phyloP scores from a whole-genome alignment of 1,140 invertebrate genomes.

The Aradophagus sp. region DNA sequence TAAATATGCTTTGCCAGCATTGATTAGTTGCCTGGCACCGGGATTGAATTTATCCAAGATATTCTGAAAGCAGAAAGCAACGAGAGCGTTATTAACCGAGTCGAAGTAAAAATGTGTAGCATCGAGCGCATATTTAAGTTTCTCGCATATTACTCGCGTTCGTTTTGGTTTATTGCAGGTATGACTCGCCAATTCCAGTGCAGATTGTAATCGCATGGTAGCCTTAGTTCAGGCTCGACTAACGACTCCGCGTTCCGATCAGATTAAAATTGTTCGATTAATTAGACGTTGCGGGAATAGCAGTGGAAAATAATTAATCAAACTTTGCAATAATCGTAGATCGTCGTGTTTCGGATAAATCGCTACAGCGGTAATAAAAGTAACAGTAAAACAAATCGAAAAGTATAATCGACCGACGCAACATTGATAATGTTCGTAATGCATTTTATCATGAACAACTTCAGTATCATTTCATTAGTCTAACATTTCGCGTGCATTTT shows the following conservation, averaged over 20 bases:
- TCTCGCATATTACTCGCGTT: constrained; percentile 15
- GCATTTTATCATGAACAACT: no score
- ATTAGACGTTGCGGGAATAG: constrained; percentile 52
- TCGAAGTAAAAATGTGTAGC: constrained; percentile 13
- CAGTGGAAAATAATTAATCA: no score
- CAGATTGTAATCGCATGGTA: constrained; percentile 51
- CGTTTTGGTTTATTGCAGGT: constrained; percentile 43
- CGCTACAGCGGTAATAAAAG: no score
- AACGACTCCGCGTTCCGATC: constrained; percentile 53
- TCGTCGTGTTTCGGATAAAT: no score
- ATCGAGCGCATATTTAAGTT: constrained; percentile 24
- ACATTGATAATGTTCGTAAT: no score
- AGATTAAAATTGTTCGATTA: constrained; percentile 57
- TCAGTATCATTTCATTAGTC: no score
- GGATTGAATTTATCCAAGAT: constrained; percentile 96
- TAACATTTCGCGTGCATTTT: no score
- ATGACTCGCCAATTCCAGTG: constrained; percentile 32
- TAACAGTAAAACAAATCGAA: no score
- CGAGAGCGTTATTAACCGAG: constrained; percentile 23
- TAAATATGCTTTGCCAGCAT: constrained; percentile 92
- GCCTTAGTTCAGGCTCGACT: constrained; percentile 43
- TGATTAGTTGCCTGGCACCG: constrained; percentile 91
- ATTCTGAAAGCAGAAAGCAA: constrained; percentile 83
- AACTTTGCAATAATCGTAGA: no score
- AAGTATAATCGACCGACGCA: no score